phyloP scores from a whole-genome alignment of 2,888 invertebrate species.

The Listrodromus nycthemerus region DNA sequence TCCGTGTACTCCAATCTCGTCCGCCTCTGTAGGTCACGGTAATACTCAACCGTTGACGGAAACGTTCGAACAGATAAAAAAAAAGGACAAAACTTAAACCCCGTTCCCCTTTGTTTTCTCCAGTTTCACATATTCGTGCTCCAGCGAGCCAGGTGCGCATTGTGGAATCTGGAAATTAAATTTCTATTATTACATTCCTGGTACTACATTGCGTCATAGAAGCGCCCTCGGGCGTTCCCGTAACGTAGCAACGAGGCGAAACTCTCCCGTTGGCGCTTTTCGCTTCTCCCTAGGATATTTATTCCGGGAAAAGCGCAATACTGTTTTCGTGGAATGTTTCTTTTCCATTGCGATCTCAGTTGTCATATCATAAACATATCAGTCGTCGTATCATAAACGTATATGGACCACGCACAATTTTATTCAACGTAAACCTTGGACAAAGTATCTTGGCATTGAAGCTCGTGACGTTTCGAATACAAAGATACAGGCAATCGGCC shows the following conservation, averaged over 20 bases:
- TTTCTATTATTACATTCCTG: conserved; percentile 65
- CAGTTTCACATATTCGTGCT: conserved; percentile 20
- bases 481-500: not conserved
- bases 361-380: too few relatives aligned
- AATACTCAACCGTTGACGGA: conserved; percentile 52
- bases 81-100: not conserved
- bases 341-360: not conserved
- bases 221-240: conserved; percentile 27
- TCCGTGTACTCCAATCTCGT: conserved; percentile 31
- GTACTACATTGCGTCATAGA: conserved; percentile 28
- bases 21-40: conserved; percentile 37
- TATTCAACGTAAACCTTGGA: not conserved
- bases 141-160: conserved; percentile 50
- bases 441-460: not conserved
- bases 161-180: conserved; percentile 65
- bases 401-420: not conserved
- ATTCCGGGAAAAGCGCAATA: not conserved
- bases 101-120: conserved; percentile 10
- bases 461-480: not conserved
- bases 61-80: conserved; percentile 46
- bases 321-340: not conserved
- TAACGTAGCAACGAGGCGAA: conserved; percentile 41
- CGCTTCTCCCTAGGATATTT: conserved; percentile 23
- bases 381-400: not conserved
- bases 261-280: not conserved